Evolutionary conservation across 2,797 vertebrate genomes (phyloP), one percentile per base, ranked within the genome.

Genomic region (Alauda arvensis): DNA sequence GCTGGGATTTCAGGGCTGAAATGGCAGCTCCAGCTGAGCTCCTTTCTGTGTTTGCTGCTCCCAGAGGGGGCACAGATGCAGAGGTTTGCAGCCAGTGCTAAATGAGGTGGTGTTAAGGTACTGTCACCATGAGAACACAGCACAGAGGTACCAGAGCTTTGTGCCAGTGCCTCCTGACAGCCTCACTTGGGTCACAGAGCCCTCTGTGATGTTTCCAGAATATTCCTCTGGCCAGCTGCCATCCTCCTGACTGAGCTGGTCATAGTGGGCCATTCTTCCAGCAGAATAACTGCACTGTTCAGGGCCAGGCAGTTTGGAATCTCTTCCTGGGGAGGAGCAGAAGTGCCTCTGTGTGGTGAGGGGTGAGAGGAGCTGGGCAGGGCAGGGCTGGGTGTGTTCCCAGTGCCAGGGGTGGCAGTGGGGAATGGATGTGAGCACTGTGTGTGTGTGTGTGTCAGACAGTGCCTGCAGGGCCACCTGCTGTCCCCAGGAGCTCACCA

Each of bases 211-310:
- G 26, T 28, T 72, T 74, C 52, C 68, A 87, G 68, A 82, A 34
- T 18, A 5, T 14, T 62, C 63, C 33, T 43, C 81, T 84, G 71
- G 89, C 84, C 42, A 4, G 13, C 6, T 71, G 87, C 84, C 76
- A 51, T 12, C 67, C 1, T 0, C 78, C 88, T 89, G 86, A 24
- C 82, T 21, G 51, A 8, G 3, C 4, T 55, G 85, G 70, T 5
- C 43, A 78, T 59, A 84, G 79, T 40, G 79, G 68, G 68, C 65
- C 68, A 65, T 92, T 90, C 89, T 93, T 88, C 66, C 83, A 72
- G 83, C 60, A 57, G 3, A 57, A 68, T 1, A 43, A 62, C 87
- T 7, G 65, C 40, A 3, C 65, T 69, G 0, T 33, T 31, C 68
- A 31, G 79, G 49, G 84, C 12, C 63, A 48, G 78, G 78, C 90